These are phyloP conservation scores for Coranthus polyacanthus DNA, from an alignment of 2,797 vertebrate species.

Conservation along the genomic window DNA sequence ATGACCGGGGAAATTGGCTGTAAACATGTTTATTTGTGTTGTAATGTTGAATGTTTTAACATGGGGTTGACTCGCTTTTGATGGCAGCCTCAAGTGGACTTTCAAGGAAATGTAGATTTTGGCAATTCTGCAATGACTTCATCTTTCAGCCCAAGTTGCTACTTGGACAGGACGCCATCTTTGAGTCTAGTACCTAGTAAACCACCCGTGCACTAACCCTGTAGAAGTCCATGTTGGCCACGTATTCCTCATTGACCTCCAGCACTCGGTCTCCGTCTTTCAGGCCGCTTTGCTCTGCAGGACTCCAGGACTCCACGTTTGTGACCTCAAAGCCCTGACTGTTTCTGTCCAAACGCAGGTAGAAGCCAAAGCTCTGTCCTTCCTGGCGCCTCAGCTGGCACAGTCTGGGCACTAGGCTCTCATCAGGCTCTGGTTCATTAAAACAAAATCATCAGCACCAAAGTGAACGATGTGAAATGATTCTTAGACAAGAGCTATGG, in stretches of 20 bases:
- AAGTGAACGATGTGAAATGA: background rate
- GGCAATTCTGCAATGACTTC: no score
- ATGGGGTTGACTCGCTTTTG: no score
- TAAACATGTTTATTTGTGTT: no score
- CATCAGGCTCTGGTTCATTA: slow-evolving; percentile 63
- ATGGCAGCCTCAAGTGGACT: no score
- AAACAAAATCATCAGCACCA: background rate
- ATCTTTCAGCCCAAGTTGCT: no score
- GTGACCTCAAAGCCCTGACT: slow-evolving; percentile 80
- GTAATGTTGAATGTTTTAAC: no score
- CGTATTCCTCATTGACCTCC: slow-evolving; percentile 89
- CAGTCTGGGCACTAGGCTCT: slow-evolving; percentile 76
- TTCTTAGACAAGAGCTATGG: background rate
- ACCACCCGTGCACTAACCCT: slow-evolving; percentile 78
- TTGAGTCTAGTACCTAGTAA: no score
- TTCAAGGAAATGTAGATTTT: no score
- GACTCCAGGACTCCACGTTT: slow-evolving; percentile 84
- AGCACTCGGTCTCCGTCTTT: slow-evolving; percentile 89
- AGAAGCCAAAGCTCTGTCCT: slow-evolving; percentile 88
- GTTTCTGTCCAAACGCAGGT: slow-evolving; percentile 75
- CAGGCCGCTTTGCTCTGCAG: slow-evolving; percentile 89
- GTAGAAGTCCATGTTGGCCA: slow-evolving; percentile 83
- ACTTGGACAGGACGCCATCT: no score
- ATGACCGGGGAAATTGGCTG: no score
- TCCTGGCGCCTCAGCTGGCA: slow-evolving; percentile 86